Evolutionary conservation across 2,113 vertebrate species (phyloP), one percentile per base, ranked within the genome.

Genomic region (Dasyprocta punctata): DNA sequence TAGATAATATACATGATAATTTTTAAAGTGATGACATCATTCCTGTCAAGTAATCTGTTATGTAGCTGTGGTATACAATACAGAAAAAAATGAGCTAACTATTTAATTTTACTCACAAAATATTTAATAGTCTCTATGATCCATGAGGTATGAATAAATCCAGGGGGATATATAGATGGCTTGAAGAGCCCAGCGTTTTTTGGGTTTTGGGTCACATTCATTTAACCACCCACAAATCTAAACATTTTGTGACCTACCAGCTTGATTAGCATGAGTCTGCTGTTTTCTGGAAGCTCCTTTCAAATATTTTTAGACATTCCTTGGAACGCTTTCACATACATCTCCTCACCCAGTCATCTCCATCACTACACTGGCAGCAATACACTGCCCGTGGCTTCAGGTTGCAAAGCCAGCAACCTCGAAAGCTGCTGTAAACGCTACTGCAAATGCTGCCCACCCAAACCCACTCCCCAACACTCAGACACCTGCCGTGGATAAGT

Each of bases 151-250:
- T n/a, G 8, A 33, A 61, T 36, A 84, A 38, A 56, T 88, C 28
- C 7, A 10, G 12, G 12, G 26, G 19, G 22, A 7, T 58, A 41
- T 10, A 71, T 7, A 69, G 10, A 71, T 5, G 92, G 11, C 60
- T 49, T 67, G 0, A n/a, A 38, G 33, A 26, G 7, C 7, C 3
- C 3, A 85, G 75, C 83, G 5, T 63, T 49, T 10, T 73, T 49
- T 41, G 67, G 20, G 0, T 84, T 90, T 80, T 36, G 14, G 12
- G 11, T 81, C 60, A 75, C 33, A 63, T 84, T 78, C 28, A 93
- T 75, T 96, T 86, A 83, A 67, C 78, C 60, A 17, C 49, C 13
- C 1, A 83, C 77, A 91, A 78, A 94, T 89, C 52, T 86, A 61
- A 82, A 52, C 9, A 60, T 81, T 86, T 77, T 33, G 38, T 30